These are phyloP conservation scores for Chelonoidis abingdonii DNA, from an alignment of 2,113 vertebrate species.

Conservation along the genomic window DNA sequence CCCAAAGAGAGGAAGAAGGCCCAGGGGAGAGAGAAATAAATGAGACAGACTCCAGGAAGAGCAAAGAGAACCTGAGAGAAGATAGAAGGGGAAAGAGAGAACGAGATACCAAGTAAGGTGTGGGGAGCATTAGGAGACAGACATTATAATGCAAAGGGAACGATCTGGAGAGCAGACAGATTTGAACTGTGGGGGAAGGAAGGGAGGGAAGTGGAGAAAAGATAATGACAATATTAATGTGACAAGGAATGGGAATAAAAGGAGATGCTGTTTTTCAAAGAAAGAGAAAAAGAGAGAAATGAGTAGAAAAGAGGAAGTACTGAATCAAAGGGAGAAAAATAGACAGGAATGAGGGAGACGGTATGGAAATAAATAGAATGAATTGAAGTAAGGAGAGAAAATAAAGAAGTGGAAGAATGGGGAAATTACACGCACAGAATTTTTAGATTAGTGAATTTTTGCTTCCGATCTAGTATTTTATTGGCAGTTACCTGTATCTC, in stretches of 20 bases:
- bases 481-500: background rate
- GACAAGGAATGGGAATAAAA: background rate
- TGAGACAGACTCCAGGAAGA: background rate
- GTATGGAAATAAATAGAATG: background rate
- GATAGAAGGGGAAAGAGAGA: background rate
- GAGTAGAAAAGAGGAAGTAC: background rate
- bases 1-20: background rate
- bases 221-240: background rate
- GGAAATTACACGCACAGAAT: fast-evolving
- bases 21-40: background rate
- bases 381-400: background rate
- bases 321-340: background rate
- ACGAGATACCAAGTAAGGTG: background rate
- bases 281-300: background rate
- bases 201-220: background rate
- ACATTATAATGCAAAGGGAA: background rate
- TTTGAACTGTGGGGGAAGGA: background rate
- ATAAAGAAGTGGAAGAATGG: background rate
- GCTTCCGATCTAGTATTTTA: background rate
- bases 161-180: background rate
- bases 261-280: background rate
- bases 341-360: background rate
- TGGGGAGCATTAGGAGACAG: background rate
- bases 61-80: background rate
- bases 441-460: background rate